These are phyloP conservation scores for Eupithecia abbreviata DNA, from an alignment of 2,888 invertebrate species.

Conservation along the genomic window DNA sequence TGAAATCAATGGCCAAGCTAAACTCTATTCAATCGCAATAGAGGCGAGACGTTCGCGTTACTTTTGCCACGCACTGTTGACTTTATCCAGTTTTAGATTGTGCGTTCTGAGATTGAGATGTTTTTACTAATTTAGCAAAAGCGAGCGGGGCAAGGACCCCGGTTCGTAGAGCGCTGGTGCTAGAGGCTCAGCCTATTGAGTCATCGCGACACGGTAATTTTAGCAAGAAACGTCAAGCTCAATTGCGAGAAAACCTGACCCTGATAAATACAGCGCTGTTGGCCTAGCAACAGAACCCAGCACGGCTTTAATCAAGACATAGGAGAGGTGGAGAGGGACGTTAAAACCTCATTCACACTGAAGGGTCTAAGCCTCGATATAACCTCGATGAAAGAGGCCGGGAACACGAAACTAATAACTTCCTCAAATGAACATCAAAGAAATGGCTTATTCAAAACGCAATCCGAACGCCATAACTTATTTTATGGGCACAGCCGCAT, in stretches of 20 bases:
- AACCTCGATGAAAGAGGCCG: conserved; percentile 34
- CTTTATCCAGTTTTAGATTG: conserved; percentile 33
- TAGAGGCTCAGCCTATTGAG: conserved; percentile 22
- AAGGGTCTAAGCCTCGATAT: conserved; percentile 7
- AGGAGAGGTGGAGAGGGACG: conserved; percentile 10
- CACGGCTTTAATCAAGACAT: conserved; percentile 1
- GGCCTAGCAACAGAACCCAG: conserved; percentile 10
- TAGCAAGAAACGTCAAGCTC: conserved; percentile 15
- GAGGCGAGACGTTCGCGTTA: conserved; percentile 21
- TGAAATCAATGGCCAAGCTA: conserved; percentile 17
- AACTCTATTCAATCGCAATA: conserved; percentile 31
- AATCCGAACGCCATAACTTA: conserved; percentile 49
- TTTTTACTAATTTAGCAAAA: conserved; percentile 41
- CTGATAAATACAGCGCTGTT: conserved; percentile 14
- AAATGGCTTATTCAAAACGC: conserved; percentile 47
- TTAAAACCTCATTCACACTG: conserved; percentile 24
- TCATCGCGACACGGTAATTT: conserved; percentile 26
- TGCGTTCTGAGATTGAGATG: conserved; percentile 34
- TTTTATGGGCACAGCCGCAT: conserved; percentile 42
- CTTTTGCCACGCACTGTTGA: conserved; percentile 23
- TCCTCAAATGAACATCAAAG: conserved; percentile 46
- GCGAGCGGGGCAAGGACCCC: conserved; percentile 42
- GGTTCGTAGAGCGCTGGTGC: conserved; percentile 38
- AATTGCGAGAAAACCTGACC: conserved; percentile 18
- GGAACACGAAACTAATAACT: conserved; percentile 39